Evolutionary conservation across 1,140 invertebrate species (phyloP), one percentile per base, ranked within the genome.

Genomic region (Antheraea mylitta): DNA sequence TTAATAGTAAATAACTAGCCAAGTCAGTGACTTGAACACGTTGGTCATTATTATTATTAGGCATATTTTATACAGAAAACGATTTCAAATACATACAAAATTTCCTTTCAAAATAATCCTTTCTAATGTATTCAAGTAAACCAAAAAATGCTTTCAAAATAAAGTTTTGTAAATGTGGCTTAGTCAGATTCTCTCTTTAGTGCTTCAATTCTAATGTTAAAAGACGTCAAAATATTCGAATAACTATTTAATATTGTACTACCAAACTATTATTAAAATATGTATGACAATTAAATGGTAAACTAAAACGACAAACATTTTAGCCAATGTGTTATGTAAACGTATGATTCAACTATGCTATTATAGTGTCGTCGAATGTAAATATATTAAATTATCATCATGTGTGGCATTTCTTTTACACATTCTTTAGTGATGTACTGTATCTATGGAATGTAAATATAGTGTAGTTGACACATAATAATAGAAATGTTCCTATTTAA

Each of bases 361-460:
- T 53, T 53, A 11, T 53, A 53, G 16, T 16, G 9, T 13, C 45
- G 45, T 16, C 45, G 16, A 16, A 16, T 53, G 45, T 53, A 53
- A 53, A 53, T 53, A 53, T 53, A 53, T 53, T 53, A 53, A 6
- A 53, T 53, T 16, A 53, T 53, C 6, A 53, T 53, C 45, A 16
- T 13, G 45, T 53, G 16, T 53, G 0, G 16, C 45, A 53, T 53
- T 42, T 42, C 16, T 53, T 53, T 53, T 16, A 53, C 0, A 53
- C 45, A 53, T 53, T 53, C 10, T 53, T 53, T 53, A 53, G 45
- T 53, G 45, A 53, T 53, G 45, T 53, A 53, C 45, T 53, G 13
- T 53, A 53, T 53, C 11, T 53, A 53, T 6, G 45, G 45, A n/a
- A 16, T 53, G 45, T 53, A 53, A 53, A 53, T 53, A 16, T 53